phyloP scores from a whole-genome alignment of 2,888 invertebrate species.

The Catocala fraxini region DNA sequence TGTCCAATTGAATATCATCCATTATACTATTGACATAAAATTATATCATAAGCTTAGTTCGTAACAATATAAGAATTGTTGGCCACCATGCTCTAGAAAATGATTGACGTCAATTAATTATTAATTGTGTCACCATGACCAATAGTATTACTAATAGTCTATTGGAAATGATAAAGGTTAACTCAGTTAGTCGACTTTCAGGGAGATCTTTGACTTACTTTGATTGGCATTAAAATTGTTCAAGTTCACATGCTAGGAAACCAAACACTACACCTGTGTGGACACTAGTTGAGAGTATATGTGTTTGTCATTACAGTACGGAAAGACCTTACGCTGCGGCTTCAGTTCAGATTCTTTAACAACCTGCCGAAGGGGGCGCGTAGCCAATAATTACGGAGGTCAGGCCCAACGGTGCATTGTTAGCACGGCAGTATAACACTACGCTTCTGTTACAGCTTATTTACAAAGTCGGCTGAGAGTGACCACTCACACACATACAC shows the following conservation, averaged over 20 bases:
- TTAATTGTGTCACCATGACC: no score
- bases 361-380: constrained; percentile 95
- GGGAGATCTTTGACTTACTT: neutral
- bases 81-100: no score
- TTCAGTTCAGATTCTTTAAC: constrained; percentile 98
- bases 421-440: constrained; percentile 83
- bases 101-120: no score
- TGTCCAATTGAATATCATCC: no score
- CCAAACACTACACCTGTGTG: constrained; percentile 55
- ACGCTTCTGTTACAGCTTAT: constrained; percentile 83
- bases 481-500: constrained; percentile 70
- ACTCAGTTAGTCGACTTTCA: neutral
- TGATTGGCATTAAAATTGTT: constrained; percentile 38
- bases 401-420: constrained; percentile 74
- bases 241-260: constrained; percentile 47
- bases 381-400: constrained; percentile 91
- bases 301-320: constrained; percentile 93
- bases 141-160: no score
- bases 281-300: constrained; percentile 72
- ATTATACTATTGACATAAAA: no score
- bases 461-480: constrained; percentile 57
- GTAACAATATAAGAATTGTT: no score
- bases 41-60: no score
- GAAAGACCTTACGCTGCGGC: constrained; percentile 98
- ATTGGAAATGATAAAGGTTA: no score